phyloP scores from a whole-genome alignment of 1,140 invertebrate genomes.

The Caenorhabditis inopinata region DNA sequence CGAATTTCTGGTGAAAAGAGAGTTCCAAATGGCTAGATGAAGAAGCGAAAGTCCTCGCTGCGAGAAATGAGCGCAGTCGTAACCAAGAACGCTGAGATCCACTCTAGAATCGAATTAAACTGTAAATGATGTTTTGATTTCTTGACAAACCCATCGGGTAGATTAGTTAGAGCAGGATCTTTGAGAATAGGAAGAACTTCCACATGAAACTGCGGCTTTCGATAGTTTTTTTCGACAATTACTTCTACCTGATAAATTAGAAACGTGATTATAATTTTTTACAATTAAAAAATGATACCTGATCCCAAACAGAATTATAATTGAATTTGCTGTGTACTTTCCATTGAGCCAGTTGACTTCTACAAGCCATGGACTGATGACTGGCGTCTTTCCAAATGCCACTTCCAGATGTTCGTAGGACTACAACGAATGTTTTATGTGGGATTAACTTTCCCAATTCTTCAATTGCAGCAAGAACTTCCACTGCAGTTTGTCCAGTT shows the following conservation, averaged over 20 bases:
- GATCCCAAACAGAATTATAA: constrained; percentile 44
- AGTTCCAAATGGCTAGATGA: constrained; percentile 45
- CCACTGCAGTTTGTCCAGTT: constrained; percentile 43
- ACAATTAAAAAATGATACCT: not conserved
- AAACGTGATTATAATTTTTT: not conserved
- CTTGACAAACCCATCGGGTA: constrained; percentile 35
- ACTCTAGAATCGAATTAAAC: constrained; percentile 7
- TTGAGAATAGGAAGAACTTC: constrained; percentile 43
- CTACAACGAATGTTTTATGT: constrained; percentile 39
- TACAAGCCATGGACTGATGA: constrained; percentile 40
- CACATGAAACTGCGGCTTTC: constrained; percentile 23
- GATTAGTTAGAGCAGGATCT: constrained; percentile 33
- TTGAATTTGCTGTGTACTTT: constrained; percentile 39
- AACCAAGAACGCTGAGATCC: constrained; percentile 38
- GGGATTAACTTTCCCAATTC: constrained; percentile 17
- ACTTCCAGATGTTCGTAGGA: constrained; percentile 33
- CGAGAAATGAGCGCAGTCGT: constrained; percentile 44
- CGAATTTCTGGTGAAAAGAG: constrained; percentile 27
- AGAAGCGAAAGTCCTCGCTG: constrained; percentile 41
- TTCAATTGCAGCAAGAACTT: constrained; percentile 38
- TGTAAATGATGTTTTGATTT: not conserved
- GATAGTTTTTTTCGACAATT: constrained; percentile 44
- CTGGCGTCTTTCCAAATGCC: constrained; percentile 46
- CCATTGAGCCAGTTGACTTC: constrained; percentile 15
- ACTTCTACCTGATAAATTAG: constrained; percentile 28